These are phyloP conservation scores for Polia nebulosa DNA, from an alignment of 2,888 invertebrate species.

Conservation along the genomic window DNA sequence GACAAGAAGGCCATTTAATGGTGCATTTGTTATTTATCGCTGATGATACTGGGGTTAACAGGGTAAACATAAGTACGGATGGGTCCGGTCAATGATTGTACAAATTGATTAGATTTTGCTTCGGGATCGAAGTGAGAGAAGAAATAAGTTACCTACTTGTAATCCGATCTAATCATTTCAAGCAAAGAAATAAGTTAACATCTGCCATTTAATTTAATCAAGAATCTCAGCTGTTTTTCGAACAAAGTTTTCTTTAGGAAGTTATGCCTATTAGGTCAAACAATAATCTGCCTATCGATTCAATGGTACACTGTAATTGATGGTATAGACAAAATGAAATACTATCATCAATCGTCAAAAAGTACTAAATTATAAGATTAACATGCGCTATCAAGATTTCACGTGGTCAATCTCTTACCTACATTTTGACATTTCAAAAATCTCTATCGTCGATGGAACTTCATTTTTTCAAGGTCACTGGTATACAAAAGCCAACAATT, in stretches of 20 bases:
- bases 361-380: no score
- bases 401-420: no score
- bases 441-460: neutral
- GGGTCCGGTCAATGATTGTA: slow-evolving; percentile 12
- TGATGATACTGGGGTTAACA: slow-evolving; percentile 31
- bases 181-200: neutral
- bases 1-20: slow-evolving; percentile 60
- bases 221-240: neutral
- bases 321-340: no score
- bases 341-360: no score
- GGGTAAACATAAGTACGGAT: slow-evolving; percentile 40
- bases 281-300: neutral
- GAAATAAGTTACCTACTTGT: neutral
- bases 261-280: neutral
- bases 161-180: slow-evolving; percentile 2
- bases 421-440: neutral
- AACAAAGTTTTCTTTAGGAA: neutral
- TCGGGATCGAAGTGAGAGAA: neutral
- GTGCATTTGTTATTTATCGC: slow-evolving; percentile 60
- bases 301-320: no score
- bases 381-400: no score
- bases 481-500: neutral
- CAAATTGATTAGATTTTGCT: slow-evolving; percentile 45
- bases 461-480: no score
- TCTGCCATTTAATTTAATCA: neutral